Base-by-base conservation (phyloP, 2,113 vertebrate genomes). In the Phainopepla nitens region DNA sequence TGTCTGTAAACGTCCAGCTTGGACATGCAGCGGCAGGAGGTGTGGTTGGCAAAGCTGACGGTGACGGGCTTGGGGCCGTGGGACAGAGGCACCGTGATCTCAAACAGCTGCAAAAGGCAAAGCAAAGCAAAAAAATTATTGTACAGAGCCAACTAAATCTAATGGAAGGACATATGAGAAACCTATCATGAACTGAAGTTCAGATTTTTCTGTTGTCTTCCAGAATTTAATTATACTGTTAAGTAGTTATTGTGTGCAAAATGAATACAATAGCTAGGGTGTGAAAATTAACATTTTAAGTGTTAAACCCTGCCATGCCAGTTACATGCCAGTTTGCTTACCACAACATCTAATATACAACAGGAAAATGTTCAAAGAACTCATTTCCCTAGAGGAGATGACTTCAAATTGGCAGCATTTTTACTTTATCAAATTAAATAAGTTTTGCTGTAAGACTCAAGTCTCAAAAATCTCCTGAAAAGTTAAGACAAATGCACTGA, bases 21-120 rank as follows among this genome's bases (percentile, higher is more conserved):
- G 50, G 99, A 99, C 98, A 99, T 98, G 97, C 99, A 99, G 42
- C 98, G 98, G 98, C 99, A 99, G 93, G 98, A 98, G 2, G 99
- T 99, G 97, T 99, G 99, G 91, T 99, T 99, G 97, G 99, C 99
- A 96, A 99, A 99, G 69, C 99, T 99, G 97, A 99, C 97, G 6
- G 99, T 99, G 83, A 99, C 98, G 7, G 99, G 99, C 92, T 99
- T 99, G 85, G 99, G 98, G 79, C 98, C 98, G 31, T 99, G 99
- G 33, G 98, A 99, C 80, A 99, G 97, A 7, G 99, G 99, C 95
- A 99, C 98, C 19, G 98, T 99, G 97, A 99, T 99, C 98, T 99
- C 99, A 98, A 99, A 99, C 70, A 99, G 97, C 99, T 99, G 94
- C 33, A 95, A 31, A 95, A 88, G 36, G 35, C 41, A 83, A 78